A percentile compares a stretch with the other conserved stretches of the same genome.
These are phyloP conservation scores for Arrhamphus sclerolepis DNA, from an alignment of 2,797 vertebrate species.

Conservation along the genomic window DNA sequence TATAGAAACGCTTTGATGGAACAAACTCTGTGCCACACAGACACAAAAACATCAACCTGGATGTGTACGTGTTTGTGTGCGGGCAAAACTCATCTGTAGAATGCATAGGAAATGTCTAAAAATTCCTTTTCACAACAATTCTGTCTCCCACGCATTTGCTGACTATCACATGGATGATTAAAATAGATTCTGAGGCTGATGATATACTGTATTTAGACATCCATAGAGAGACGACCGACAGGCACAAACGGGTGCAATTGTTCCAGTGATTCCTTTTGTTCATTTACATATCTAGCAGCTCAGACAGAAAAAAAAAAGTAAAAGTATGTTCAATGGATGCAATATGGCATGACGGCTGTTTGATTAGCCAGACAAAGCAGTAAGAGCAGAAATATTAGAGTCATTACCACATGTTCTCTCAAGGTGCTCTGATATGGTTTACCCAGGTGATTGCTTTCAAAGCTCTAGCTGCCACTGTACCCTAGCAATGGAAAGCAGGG, in stretches of 20 bases:
- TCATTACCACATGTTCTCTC: conserved; percentile 55
- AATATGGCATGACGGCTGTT: conserved; percentile 69
- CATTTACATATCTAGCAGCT: conserved; percentile 67
- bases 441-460: conserved; percentile 60
- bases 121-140: no score
- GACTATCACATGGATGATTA: conserved; percentile 16
- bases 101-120: no score
- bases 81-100: no score
- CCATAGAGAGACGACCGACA: conserved; percentile 13
- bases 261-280: conserved; percentile 48
- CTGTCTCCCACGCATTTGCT: neutral
- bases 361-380: conserved; percentile 58
- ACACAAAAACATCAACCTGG: conserved; percentile 66
- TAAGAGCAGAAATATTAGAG: conserved; percentile 42
- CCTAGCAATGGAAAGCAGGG: conserved; percentile 2
- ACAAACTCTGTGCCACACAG: conserved; percentile 64
- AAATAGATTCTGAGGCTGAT: conserved; percentile 15
- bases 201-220: neutral
- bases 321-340: conserved; percentile 60
- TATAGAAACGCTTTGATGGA: conserved; percentile 67
- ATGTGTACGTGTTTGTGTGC: neutral
- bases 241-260: conserved; percentile 14
- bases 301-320: conserved; percentile 41
- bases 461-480: neutral
- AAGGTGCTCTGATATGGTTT: conserved; percentile 50